Base-by-base conservation (phyloP, 2,113 vertebrate species). In the Dolichotis patagonum region DNA sequence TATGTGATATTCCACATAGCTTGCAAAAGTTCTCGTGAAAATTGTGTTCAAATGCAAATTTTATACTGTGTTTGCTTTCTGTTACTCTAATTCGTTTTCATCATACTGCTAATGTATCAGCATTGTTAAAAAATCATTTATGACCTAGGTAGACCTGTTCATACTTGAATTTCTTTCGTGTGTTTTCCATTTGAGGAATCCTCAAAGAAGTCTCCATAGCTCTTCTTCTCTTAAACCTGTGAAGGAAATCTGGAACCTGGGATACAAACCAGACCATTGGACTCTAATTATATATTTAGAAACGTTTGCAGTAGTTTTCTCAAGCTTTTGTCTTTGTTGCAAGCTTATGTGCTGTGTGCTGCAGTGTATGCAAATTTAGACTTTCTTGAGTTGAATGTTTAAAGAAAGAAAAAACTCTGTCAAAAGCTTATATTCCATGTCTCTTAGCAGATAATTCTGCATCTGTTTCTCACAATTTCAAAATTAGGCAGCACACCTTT, bases 341-440 rank as follows among this genome's bases (percentile, higher is more conserved):
- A 56, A 20, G 54, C 0, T 12, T 4, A 19, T 28, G 14, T 1
- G n/a, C 63, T 65, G 0, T 22, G 8, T 78, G 2, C 22, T 43
- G 12, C 7, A 62, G 7, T n/a, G 2, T 7, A 24, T 92, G 3
- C 4, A 90, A 90, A 81, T 49, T 0, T 77, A 77, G 3, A 9
- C 14, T 22, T 80, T 86, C 4, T 88, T 81, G 22, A 30, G 38
- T 78, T 82, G 41, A 89, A 6, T 0, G 1, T 65, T 54, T 54
- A 46, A 77, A 46, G 8, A 46, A 46, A 46, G 7, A 46, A 46
- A 46, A 46, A 46, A 4, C 71, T 5, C 41, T 85, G 16, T 7
- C 3, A 30, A 60, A 2, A 24, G 12, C 6, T 62, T 84, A 75
- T 24, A 52, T 17, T 32, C 10, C 16, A 3, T 38, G 3, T 56